phyloP scores from a whole-genome alignment of 2,888 invertebrate genomes.

The Drosophila cyrtoloma region DNA sequence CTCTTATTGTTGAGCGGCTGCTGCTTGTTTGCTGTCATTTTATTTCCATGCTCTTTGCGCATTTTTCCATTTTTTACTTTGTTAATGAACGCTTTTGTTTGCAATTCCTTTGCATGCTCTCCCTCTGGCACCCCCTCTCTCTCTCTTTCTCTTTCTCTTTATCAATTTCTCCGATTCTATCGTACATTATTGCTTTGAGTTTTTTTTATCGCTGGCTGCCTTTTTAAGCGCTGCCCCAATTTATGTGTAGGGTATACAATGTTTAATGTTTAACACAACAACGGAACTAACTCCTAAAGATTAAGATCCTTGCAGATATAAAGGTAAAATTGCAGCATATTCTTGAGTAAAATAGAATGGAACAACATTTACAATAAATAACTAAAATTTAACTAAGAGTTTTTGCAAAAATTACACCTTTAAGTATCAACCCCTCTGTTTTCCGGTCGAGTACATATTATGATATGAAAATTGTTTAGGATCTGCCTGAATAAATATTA shows the following conservation, averaged over 20 bases:
- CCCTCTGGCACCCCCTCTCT: not conserved
- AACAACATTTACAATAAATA: not conserved
- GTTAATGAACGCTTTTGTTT: slow-evolving; percentile 78
- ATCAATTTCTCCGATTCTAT: not conserved
- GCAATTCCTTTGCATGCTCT: slow-evolving; percentile 53
- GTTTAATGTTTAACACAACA: slow-evolving; percentile 1
- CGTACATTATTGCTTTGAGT: slow-evolving; percentile 18
- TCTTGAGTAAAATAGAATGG: not conserved
- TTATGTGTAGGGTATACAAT: slow-evolving; percentile 20
- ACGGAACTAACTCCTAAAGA: not conserved
- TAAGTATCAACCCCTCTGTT: not conserved
- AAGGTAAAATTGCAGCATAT: not conserved
- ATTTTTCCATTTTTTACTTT: slow-evolving; percentile 75
- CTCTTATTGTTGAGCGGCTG: slow-evolving; percentile 9
- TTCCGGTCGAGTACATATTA: not conserved
- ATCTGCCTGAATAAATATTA: not conserved
- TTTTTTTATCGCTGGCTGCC: not conserved
- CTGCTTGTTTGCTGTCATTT: slow-evolving; percentile 39
- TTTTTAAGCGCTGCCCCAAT: not conserved
- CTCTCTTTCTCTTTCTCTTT: not conserved
- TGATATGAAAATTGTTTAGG: not conserved
- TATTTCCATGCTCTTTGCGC: slow-evolving; percentile 60
- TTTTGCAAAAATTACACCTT: not conserved
- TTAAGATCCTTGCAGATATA: no score
- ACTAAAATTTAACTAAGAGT: not conserved